Conservation (phyloP, 1,140 invertebrate genomes). For the Caerostris extrusa region DNA sequence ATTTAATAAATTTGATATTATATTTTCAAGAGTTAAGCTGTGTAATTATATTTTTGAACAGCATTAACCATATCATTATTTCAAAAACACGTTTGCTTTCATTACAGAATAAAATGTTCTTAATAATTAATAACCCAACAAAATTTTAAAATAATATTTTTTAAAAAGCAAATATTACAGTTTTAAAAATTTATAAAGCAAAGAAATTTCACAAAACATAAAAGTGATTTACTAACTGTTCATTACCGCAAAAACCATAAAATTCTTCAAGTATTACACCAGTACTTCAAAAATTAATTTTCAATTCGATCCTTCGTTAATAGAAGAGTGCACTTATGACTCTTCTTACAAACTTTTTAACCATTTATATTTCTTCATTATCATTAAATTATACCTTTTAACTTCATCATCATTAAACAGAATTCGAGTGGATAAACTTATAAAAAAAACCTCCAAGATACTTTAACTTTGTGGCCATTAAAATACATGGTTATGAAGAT, state of each 20-base stretch:
- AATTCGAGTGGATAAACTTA: not conserved
- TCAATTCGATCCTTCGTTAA: not conserved
- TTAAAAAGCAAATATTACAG: too few relatives aligned
- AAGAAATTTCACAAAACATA: too few relatives aligned
- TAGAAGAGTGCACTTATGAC: not conserved
- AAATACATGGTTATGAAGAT: conserved; percentile 20
- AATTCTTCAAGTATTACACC: too few relatives aligned
- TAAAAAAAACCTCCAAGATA: not conserved
- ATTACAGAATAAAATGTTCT: too few relatives aligned
- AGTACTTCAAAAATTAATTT: not conserved
- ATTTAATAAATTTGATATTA: too few relatives aligned
- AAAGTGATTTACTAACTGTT: not conserved
- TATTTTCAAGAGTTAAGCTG: too few relatives aligned
- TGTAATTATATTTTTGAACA: too few relatives aligned
- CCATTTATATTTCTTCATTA: not conserved
- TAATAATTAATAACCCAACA: too few relatives aligned
- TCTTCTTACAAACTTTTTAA: not conserved
- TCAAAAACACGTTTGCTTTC: too few relatives aligned
- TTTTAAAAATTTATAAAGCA: too few relatives aligned
- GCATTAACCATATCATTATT: too few relatives aligned
- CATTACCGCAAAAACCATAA: not conserved
- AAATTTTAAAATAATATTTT: too few relatives aligned
- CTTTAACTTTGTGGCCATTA: conserved; percentile 12
- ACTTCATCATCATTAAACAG: conserved; percentile 22
- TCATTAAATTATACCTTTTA: conserved; percentile 23